Base-by-base conservation (phyloP, 2,797 vertebrate species). In the Acanthis flammea region DNA sequence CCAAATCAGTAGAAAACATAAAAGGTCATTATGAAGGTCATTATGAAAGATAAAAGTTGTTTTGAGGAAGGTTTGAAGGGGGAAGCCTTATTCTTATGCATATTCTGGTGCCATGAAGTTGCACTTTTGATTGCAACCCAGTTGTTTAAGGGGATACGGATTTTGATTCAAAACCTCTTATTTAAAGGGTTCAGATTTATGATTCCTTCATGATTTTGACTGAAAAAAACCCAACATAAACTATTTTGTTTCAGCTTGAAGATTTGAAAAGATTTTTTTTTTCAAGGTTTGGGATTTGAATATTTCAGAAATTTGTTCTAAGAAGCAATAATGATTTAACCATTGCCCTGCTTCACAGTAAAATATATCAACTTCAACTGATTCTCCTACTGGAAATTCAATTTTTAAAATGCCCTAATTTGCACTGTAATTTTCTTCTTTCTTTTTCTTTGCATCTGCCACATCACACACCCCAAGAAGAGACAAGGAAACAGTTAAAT, bases 391-490 rank as follows among this genome's bases (percentile, higher is more conserved):
- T 80, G 39, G 23, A 86, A 77, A 55, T 35, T 19, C 12, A 6
- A 6, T 50, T 50, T 80, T 66, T 51, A 5, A 44, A 42, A 50
- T 35, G 21, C 39, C 30, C 23, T 3, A 1, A 39, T 93, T 70
- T 53, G 16, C 12, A 30, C 19, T 18, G 39, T 41, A 22, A 33
- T 72, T 68, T 75, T 74, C 44, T 37, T 58, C 12, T 57, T 66
- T 74, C 31, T 27, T 51, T 75, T 17, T 28, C 23, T 61, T 86
- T 61, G 16, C 19, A 39, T 47, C 55, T 66, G 31, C 22, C 19
- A 31, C 23, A n/a, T 30, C 30, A 17, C 10, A 33, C 11, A 19
- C 2, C 11, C 5, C 7, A 14, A 24, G 45, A 0, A 4, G 18
- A 57, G 12, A 39, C 0, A 6, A 31, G 16, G 47, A 54, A 73